Conservation (phyloP, 2,888 invertebrate genomes). For the Andrena trimmerana region DNA sequence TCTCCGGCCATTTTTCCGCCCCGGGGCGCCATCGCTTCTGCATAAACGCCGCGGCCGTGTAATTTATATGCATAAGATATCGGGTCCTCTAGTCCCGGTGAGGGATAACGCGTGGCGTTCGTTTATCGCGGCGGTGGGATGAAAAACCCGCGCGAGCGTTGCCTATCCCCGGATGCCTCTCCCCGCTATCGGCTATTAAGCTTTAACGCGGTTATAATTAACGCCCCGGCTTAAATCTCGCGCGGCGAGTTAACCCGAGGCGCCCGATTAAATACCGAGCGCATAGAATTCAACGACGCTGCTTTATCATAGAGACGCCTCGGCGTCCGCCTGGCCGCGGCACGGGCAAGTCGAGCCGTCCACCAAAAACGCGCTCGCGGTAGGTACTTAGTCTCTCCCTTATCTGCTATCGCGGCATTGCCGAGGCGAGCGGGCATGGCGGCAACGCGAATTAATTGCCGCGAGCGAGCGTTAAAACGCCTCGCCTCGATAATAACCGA, state of each 20-base stretch:
- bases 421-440: neutral
- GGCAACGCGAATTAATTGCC: constrained; percentile 26
- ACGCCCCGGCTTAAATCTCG: neutral
- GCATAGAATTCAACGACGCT: neutral
- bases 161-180: neutral
- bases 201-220: constrained; percentile 18
- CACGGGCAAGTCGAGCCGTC: neutral
- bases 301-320: neutral
- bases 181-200: neutral
- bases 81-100: neutral
- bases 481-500: constrained; percentile 23
- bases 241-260: neutral
- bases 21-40: neutral
- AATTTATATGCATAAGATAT: constrained; percentile 12
- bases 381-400: neutral
- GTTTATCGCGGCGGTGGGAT: neutral
- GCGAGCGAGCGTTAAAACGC: constrained; percentile 7
- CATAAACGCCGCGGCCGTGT: neutral
- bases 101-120: constrained; percentile 1
- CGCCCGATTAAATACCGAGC: constrained; percentile 7
- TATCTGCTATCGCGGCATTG: neutral
- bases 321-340: neutral
- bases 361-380: neutral
- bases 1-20: constrained; percentile 31
- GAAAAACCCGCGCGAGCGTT: neutral